These are phyloP conservation scores for Rotaria sp. DNA, from an alignment of 2,888 invertebrate genomes.

Conservation along the genomic window DNA sequence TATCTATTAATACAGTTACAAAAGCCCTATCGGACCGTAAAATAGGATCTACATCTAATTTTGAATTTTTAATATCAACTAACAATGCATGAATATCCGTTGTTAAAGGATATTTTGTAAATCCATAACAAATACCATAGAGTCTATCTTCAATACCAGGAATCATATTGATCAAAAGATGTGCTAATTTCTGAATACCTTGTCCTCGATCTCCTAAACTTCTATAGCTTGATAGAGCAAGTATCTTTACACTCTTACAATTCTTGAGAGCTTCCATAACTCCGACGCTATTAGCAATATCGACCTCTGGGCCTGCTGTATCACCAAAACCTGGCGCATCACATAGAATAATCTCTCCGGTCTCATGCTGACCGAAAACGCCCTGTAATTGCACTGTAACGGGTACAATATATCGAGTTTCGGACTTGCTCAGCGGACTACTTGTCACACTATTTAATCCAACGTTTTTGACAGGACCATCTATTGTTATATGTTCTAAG, in stretches of 20 bases:
- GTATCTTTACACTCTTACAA: neutral
- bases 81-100: neutral
- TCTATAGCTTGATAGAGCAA: neutral
- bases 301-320: neutral
- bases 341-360: neutral
- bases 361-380: neutral
- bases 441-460: neutral
- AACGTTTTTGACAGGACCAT: neutral
- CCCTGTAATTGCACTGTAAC: neutral
- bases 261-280: neutral
- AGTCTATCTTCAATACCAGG: neutral
- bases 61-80: neutral
- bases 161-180: neutral
- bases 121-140: neutral
- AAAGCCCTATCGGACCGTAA: neutral
- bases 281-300: neutral
- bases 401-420: neutral
- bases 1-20: neutral
- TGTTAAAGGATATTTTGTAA: neutral
- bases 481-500: neutral
- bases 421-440: neutral
- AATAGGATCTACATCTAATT: neutral
- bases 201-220: conserved; percentile 9
- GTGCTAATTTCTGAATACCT: neutral
- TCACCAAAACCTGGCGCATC: conserved; percentile 1